These are phyloP conservation scores for Heliconius hewitsoni DNA, from an alignment of 1,140 invertebrate genomes.

Conservation along the genomic window DNA sequence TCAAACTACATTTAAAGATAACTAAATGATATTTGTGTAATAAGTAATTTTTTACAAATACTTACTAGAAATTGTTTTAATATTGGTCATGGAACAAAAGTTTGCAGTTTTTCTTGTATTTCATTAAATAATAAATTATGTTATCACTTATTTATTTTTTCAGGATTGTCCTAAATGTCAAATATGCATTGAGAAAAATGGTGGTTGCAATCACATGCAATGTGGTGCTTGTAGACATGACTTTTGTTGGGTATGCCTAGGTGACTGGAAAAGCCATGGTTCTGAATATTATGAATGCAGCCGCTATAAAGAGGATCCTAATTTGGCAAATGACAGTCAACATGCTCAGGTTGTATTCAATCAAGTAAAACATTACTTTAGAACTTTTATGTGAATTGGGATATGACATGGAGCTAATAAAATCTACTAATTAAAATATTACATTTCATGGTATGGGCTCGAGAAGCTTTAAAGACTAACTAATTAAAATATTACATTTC, in stretches of 20 bases:
- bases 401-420: no score
- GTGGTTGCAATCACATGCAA: constrained; percentile 99
- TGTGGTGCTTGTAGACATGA: constrained; percentile 99
- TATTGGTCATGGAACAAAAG: no score
- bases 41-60: no score
- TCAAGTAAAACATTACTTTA: not conserved
- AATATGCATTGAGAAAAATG: constrained; percentile 99
- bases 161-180: constrained; percentile 98
- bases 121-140: not conserved
- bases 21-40: no score
- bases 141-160: constrained; percentile 26
- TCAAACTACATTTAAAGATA: no score
- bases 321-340: constrained; percentile 97
- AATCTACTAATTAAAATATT: not conserved
- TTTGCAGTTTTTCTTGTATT: not conserved
- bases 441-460: constrained; percentile 82
- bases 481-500: not conserved
- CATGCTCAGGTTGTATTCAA: constrained; percentile 83
- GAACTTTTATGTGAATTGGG: no score
- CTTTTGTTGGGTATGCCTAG: constrained; percentile 99
- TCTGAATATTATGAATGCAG: constrained; percentile 99
- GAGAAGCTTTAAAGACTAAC: constrained; percentile 95
- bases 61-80: no score
- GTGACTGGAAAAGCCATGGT: constrained; percentile 98
- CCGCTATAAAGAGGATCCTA: constrained; percentile 98